These are phyloP conservation scores for Pterobdella sp. DNA, from an alignment of 2,888 invertebrate genomes.

Conservation along the genomic window DNA sequence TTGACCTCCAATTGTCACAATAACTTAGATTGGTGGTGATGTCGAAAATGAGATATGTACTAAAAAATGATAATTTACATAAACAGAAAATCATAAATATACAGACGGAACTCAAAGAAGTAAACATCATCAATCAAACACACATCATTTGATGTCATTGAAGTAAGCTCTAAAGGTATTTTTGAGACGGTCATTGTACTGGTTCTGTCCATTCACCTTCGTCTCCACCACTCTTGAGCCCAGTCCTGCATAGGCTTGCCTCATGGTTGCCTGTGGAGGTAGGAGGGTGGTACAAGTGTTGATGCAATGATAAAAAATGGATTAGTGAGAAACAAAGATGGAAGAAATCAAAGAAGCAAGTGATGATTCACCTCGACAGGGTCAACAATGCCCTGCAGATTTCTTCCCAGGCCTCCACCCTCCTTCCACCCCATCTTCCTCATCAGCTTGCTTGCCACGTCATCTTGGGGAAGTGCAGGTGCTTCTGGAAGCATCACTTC, in stretches of 20 bases:
- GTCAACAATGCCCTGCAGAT: constrained; percentile 74
- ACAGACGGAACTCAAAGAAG: too few relatives aligned
- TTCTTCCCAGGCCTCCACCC: constrained; percentile 86
- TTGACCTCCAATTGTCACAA: neutral
- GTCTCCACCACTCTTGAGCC: constrained; percentile 62
- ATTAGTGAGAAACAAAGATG: neutral
- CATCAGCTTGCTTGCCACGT: constrained; percentile 85
- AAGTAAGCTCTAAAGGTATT: constrained; percentile 31
- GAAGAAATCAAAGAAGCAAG: neutral
- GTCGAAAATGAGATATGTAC: neutral
- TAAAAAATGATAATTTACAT: neutral
- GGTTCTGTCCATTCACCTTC: constrained; percentile 67
- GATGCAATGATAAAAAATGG: neutral
- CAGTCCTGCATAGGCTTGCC: constrained; percentile 71
- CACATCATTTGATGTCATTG: constrained; percentile 30
- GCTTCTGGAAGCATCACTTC: neutral
- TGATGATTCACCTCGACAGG: constrained; percentile 70
- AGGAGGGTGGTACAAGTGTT: neutral
- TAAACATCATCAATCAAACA: too few relatives aligned
- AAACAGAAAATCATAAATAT: too few relatives aligned
- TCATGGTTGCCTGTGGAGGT: constrained; percentile 56
- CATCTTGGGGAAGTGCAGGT: constrained; percentile 57
- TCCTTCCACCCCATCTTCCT: constrained; percentile 99
- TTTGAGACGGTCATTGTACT: constrained; percentile 63
- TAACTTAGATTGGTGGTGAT: neutral